Evolutionary conservation across 2,113 vertebrate species (phyloP).

Genomic region (Lycaon pictus): DNA sequence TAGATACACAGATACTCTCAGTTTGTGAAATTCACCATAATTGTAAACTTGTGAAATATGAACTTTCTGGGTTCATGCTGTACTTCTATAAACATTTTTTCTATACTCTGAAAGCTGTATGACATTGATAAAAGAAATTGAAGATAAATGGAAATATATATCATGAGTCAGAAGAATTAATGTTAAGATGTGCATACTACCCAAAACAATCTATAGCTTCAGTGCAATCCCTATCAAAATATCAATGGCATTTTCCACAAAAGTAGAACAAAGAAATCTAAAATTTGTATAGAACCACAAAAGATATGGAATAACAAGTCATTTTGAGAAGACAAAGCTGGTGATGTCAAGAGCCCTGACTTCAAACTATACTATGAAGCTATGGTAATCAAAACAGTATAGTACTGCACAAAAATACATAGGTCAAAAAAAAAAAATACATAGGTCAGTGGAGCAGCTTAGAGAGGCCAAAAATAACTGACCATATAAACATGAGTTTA

Average conservation of each 20-base stretch:
- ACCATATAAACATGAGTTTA: not conserved
- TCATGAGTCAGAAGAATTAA: not conserved
- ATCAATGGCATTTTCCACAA: not conserved
- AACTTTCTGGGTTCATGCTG: not conserved
- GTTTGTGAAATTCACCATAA: not conserved
- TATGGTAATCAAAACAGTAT: not conserved
- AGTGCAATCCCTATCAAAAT: not conserved
- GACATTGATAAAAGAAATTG: not conserved
- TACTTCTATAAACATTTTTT: not conserved
- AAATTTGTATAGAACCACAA: not conserved
- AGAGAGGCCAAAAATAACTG: not conserved
- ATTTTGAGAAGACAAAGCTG: not conserved
- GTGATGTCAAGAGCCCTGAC: not conserved
- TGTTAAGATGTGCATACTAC: not conserved
- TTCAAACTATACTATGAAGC: not conserved
- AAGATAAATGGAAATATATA: not conserved
- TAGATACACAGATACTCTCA: not conserved
- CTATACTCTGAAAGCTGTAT: not conserved
- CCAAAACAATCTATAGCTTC: not conserved
- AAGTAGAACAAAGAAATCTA: not conserved
- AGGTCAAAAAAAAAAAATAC: not conserved
- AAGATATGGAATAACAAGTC: not conserved
- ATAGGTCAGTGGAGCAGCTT: not conserved
- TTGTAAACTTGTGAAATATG: not conserved
- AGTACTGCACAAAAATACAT: not conserved